Conservation (phyloP, 2,113 vertebrate genomes). For the Scytalopus superciliaris region DNA sequence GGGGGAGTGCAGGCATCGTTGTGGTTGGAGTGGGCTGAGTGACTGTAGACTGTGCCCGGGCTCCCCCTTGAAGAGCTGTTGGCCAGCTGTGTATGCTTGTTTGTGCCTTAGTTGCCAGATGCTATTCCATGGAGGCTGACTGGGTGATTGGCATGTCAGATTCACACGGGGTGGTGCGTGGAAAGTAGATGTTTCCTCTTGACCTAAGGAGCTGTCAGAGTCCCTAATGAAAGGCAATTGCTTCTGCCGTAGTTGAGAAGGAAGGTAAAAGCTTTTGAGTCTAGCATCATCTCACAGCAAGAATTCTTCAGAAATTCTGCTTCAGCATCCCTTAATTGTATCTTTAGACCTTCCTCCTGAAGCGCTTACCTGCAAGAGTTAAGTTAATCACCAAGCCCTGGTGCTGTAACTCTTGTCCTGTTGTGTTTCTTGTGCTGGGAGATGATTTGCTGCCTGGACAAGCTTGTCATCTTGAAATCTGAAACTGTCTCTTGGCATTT, state of each 20-base stretch:
- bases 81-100: background rate
- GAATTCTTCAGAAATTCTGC: background rate
- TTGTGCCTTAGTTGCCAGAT: background rate
- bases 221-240: slow-evolving; percentile 48
- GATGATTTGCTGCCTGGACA: slow-evolving; percentile 34
- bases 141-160: background rate
- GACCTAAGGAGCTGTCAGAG: slow-evolving; percentile 16
- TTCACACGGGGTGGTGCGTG: background rate
- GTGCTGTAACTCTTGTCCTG: background rate
- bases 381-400: slow-evolving; percentile 10
- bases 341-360: slow-evolving; percentile 15
- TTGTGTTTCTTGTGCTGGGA: slow-evolving; percentile 17
- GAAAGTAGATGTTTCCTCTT: slow-evolving; percentile 10
- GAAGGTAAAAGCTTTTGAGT: slow-evolving; percentile 24
- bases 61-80: background rate
- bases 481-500: background rate
- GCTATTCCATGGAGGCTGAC: background rate
- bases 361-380: slow-evolving; percentile 36
- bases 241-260: slow-evolving; percentile 27
- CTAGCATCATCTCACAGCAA: slow-evolving; percentile 24
- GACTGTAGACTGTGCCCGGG: background rate
- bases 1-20: background rate
- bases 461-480: slow-evolving; percentile 39
- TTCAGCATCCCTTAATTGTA: slow-evolving; percentile 23
- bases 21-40: background rate